phyloP scores from a whole-genome alignment of 2,888 invertebrate species.

The Platynereis dumerilii region DNA sequence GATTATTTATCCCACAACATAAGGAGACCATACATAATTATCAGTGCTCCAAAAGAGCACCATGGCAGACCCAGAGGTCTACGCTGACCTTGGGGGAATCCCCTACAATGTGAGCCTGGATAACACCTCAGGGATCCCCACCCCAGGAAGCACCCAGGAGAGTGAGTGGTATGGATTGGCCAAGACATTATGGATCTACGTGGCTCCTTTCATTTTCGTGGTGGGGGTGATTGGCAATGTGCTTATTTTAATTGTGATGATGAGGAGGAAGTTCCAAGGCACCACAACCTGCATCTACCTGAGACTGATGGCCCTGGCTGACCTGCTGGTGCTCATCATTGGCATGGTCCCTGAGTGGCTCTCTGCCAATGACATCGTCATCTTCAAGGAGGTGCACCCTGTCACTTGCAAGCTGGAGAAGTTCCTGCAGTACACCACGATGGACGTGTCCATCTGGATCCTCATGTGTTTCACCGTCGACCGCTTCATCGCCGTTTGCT shows the following conservation, averaged over 20 bases:
- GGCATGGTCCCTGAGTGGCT: slow-evolving; percentile 44
- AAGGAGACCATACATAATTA: too few relatives aligned
- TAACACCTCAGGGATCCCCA: too few relatives aligned
- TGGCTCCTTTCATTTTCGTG: slow-evolving; percentile 37
- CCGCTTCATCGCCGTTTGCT: slow-evolving; percentile 52
- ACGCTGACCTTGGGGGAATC: too few relatives aligned
- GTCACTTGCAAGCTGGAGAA: slow-evolving; percentile 49
- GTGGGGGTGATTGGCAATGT: slow-evolving; percentile 39
- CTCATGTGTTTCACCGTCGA: slow-evolving; percentile 55
- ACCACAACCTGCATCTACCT: slow-evolving; percentile 40
- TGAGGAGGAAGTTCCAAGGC: slow-evolving; percentile 32
- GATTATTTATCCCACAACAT: too few relatives aligned
- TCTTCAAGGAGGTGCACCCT: slow-evolving; percentile 30
- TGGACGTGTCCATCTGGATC: slow-evolving; percentile 55
- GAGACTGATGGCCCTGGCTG: slow-evolving; percentile 37
- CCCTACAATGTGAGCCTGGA: too few relatives aligned
- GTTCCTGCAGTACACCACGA: slow-evolving; percentile 49
- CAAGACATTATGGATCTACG: slow-evolving; percentile 35
- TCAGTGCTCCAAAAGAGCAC: too few relatives aligned
- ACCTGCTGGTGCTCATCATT: slow-evolving; percentile 33
- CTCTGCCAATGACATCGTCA: slow-evolving; percentile 25
- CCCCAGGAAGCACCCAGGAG: not conserved
- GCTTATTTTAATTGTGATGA: slow-evolving; percentile 38
- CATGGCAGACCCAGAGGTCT: too few relatives aligned
- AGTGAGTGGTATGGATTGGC: slow-evolving; percentile 10